Evolutionary conservation across 2,797 vertebrate genomes (phyloP), one percentile per base, ranked within the genome.

Genomic region (Megaceryle alcyon): DNA sequence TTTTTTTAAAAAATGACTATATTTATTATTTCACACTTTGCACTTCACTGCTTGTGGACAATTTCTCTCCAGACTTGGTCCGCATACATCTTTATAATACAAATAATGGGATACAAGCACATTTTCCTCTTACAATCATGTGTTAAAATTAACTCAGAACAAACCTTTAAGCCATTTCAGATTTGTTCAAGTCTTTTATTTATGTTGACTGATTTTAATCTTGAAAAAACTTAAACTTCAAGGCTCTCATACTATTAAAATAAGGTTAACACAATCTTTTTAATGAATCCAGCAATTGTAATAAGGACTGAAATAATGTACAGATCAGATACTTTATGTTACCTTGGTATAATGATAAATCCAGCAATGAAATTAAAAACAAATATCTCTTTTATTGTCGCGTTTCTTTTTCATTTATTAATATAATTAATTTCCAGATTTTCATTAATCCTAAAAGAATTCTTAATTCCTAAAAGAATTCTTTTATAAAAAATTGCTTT

Each of bases 1-100:
- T 56, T 69, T 46, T 66, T 44, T 68, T 61, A 2, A 41, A 72
- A 77, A 54, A 13, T 20, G 17, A 75, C 20, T 66, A 1, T 65
- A 51, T 77, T 86, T 89, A 49, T 53, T 87, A 76, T 68, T 92
- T 80, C 61, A 59, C n/a, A 60, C n/a, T 88, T 84, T 92, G 63
- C 56, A 90, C 43, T 57, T 88, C 41, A 12, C 41, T 85, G 61
- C 51, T 86, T 49, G 37, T 68, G 48, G 29, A 68, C 20, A 66
- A 57, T 92, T 92, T 82, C 41, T 70, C 60, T 59, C 39, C 68
- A 60, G 48, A 70, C n/a, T 93, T 92, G 28, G 25, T 86, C 64
- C 29, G 43, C 11, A 3, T 21, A 7, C 7, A 44, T 33, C 59
- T 82, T 71, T 51, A 16, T 75, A 70, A 77, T 65, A 86, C 85